Evolutionary conservation across 2,888 invertebrate genomes (phyloP).

Genomic region (Crematogaster levior): DNA sequence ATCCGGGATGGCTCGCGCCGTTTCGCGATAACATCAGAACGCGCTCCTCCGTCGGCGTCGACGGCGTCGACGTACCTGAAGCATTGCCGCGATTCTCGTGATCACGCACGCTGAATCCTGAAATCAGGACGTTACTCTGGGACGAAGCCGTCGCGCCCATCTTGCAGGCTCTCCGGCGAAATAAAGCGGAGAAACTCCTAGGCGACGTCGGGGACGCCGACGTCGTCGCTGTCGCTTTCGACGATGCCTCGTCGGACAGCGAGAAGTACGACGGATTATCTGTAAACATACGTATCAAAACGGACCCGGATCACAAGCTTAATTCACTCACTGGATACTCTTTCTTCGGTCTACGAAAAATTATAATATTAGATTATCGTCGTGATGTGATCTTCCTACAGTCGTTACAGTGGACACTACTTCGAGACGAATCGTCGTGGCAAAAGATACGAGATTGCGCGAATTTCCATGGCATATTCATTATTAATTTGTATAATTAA

Average conservation of each 20-base stretch:
- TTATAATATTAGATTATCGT: neutral
- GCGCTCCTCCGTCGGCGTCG: conserved; percentile 76
- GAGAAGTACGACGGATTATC: conserved; percentile 94
- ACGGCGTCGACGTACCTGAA: conserved; percentile 73
- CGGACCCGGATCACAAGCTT: neutral
- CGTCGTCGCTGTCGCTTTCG: conserved; percentile 59
- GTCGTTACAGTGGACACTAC: neutral
- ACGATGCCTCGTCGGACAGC: conserved; percentile 85
- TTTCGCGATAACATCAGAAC: conserved; percentile 73
- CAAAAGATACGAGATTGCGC: neutral
- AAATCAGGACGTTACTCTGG: conserved; percentile 66
- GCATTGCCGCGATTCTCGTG: conserved; percentile 68
- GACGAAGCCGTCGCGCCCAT: conserved; percentile 79
- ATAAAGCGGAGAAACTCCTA: conserved; percentile 78
- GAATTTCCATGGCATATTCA: neutral
- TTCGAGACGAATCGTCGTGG: neutral
- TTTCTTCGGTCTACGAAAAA: neutral
- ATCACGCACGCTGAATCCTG: conserved; percentile 75
- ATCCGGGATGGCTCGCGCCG: conserved; percentile 34
- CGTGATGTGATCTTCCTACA: neutral
- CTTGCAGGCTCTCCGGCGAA: conserved; percentile 70
- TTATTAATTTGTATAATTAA: conserved; percentile 11
- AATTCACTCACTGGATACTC: neutral
- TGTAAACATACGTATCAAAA: conserved; percentile 86
- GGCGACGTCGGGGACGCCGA: conserved; percentile 59